These are phyloP conservation scores for Ia io DNA, from an alignment of 2,113 vertebrate genomes.

Conservation along the genomic window DNA sequence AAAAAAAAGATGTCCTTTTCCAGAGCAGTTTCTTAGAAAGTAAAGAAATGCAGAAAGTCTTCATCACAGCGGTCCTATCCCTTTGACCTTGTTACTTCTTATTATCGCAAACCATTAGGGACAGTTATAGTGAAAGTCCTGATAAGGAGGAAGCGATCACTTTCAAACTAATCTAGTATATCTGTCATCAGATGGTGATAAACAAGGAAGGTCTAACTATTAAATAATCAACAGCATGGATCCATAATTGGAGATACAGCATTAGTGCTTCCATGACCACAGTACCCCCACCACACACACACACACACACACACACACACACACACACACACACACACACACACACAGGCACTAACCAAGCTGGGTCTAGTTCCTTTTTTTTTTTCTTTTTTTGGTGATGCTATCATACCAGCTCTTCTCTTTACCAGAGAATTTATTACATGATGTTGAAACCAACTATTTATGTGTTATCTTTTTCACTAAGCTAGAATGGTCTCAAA, in stretches of 20 bases:
- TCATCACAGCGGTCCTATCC: neutral
- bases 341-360: neutral
- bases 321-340: neutral
- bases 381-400: neutral
- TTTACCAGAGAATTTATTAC: constrained; percentile 24
- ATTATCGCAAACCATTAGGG: neutral
- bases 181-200: neutral
- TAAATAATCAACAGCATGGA: neutral
- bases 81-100: neutral
- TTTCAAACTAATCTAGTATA: constrained; percentile 8
- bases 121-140: constrained; percentile 46
- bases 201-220: neutral
- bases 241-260: neutral
- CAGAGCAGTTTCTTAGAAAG: neutral
- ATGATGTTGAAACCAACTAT: constrained; percentile 57
- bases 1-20: neutral
- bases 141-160: constrained; percentile 29
- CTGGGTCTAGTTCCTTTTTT: neutral
- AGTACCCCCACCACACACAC: too few relatives aligned
- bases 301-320: neutral
- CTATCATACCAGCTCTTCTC: neutral
- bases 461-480: neutral
- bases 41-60: constrained; percentile 26
- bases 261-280: neutral
- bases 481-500: neutral